Base-by-base conservation (phyloP, 2,888 invertebrate genomes). In the Acrobasis repandana region DNA sequence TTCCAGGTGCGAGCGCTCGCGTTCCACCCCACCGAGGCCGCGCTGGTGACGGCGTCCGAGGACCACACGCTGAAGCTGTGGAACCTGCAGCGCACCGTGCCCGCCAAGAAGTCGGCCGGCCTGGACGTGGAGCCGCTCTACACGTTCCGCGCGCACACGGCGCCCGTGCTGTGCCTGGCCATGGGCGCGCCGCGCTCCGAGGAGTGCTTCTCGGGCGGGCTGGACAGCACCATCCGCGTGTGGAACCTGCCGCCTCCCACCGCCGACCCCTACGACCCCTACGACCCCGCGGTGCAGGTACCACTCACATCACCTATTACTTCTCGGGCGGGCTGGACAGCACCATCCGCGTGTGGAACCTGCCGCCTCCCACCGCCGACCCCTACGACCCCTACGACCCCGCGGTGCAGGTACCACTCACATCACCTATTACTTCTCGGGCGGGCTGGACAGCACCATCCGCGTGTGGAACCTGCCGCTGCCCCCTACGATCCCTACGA, bases 1-100 rank as follows among this genome's bases (percentile, higher is more conserved):
- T 57, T 61, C 0, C 76, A 93, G 93, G 97, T 98, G 52, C 94
- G 98, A 76, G 97, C 98, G 65, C 93, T 98, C 63, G 97, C 97
- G 71, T 98, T 98, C 93, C 98, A 98, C 91, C 98, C 99, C 61
- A 96, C 96, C 67, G 99, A 99, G 83, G 97, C 98, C 63, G 98
- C 99, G 63, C 93, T 99, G 64, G 97, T 99, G 79, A 99, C 99
- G 34, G 99, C 98, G 47, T 98, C 98, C 62, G 99, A 99, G 88
- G 99, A 99, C 93, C 98, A 99, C 88, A 99, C 99, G 57, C 94
- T 99, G 50, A 99, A 99, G 92, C 93, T 99, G 82, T 99, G 99
- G 99, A 99, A 99, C 94, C 93, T 99, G 72, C 98, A 98, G 86
- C 98, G 98, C 93, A 98, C 98, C 60, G 98, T 98, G 73, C 98